phyloP scores from a whole-genome alignment of 2,797 vertebrate genomes.

The Emys orbicularis region DNA sequence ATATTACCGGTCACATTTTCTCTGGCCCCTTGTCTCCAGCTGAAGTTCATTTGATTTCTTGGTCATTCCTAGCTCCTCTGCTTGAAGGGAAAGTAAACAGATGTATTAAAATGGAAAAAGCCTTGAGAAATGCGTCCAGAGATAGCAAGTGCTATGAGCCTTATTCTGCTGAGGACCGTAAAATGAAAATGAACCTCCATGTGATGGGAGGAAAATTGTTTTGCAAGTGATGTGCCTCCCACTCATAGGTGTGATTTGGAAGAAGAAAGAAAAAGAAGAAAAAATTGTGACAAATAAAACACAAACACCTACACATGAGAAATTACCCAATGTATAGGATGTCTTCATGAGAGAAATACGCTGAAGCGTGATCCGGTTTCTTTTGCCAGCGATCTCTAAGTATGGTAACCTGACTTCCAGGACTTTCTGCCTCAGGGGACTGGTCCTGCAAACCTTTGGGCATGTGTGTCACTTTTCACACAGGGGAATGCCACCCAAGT shows the following conservation, averaged over 20 bases:
- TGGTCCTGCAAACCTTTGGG: not conserved
- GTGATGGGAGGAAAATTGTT: not conserved
- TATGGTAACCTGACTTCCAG: fast-evolving
- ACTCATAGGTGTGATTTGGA: not conserved
- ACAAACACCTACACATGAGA: not conserved
- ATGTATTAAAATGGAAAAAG: not conserved
- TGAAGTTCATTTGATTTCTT: too few species aligned
- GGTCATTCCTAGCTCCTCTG: not conserved
- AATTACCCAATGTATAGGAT: not conserved
- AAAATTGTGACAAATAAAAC: not conserved
- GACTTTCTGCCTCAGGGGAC: not conserved
- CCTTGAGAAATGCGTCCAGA: fast-evolving
- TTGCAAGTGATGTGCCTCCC: fast-evolving
- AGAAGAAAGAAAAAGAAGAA: not conserved
- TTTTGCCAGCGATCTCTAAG: not conserved
- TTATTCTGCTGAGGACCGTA: not conserved
- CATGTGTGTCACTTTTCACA: not conserved
- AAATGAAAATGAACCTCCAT: not conserved
- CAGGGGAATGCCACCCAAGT: not conserved
- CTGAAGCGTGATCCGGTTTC: not conserved
- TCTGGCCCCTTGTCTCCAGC: not conserved
- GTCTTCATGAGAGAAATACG: not conserved
- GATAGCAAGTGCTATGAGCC: not conserved
- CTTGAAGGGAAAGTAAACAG: not conserved
- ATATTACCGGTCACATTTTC: not conserved